A percentile compares a stretch with the other conserved stretches of the same genome.
phyloP scores from a whole-genome alignment of 2,888 invertebrate species.

The Eristalis arbustorum region DNA sequence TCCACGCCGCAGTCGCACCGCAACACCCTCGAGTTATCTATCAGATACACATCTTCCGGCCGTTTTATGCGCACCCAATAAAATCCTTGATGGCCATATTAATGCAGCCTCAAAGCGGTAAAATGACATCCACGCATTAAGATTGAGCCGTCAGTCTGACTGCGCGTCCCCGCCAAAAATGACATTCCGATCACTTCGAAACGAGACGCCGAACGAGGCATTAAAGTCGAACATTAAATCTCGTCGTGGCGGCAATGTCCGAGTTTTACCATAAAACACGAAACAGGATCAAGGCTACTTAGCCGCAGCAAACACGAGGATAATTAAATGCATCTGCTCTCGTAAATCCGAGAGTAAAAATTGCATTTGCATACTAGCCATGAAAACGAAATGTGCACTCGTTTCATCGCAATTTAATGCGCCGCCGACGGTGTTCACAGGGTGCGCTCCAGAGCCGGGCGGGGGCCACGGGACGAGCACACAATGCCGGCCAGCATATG shows the following conservation, averaged over 20 bases:
- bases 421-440: neutral
- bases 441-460: neutral
- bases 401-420: constrained; percentile 65
- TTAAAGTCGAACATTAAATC: constrained; percentile 53
- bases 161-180: neutral
- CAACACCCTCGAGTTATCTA: neutral
- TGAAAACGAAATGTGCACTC: constrained; percentile 56
- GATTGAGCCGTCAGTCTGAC: constrained; percentile 43
- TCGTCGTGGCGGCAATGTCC: neutral
- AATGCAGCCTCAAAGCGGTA: neutral
- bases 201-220: constrained; percentile 26
- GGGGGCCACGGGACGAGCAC: neutral
- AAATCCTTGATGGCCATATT: neutral
- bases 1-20: neutral
- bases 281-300: constrained; percentile 11
- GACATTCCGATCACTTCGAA: constrained; percentile 42
- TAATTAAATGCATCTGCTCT: constrained; percentile 68
- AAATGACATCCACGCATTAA: constrained; percentile 12
- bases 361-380: constrained; percentile 53
- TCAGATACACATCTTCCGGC: neutral
- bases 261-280: constrained; percentile 55
- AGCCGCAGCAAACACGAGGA: constrained; percentile 46
- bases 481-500: constrained; percentile 41
- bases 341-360: constrained; percentile 53
- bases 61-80: neutral